These are phyloP conservation scores for Hipposideros armiger DNA, from an alignment of 2,113 vertebrate species.

Conservation along the genomic window DNA sequence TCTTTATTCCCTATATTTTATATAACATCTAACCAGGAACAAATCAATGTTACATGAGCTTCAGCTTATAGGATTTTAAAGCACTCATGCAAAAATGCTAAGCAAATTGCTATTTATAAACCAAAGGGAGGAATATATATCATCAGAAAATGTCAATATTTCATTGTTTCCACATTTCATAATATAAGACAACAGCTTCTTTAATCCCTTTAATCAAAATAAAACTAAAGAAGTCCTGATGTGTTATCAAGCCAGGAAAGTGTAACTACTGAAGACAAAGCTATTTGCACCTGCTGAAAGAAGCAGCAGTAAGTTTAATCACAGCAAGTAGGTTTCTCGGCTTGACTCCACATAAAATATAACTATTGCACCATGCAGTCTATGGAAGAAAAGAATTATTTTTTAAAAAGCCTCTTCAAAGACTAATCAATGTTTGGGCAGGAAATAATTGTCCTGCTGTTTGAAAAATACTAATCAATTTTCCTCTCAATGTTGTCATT, in stretches of 20 bases:
- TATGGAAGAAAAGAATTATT: constrained; percentile 30
- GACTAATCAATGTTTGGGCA: constrained; percentile 59
- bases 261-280: constrained; percentile 50
- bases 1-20: constrained; percentile 11
- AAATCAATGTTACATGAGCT: constrained; percentile 45
- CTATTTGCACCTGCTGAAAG: constrained; percentile 60
- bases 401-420: constrained; percentile 59
- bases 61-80: constrained; percentile 59
- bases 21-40: constrained; percentile 19
- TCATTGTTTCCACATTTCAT: not conserved
- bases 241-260: constrained; percentile 21
- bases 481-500: constrained; percentile 43
- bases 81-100: not conserved
- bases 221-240: constrained; percentile 37
- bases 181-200: not conserved
- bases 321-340: constrained; percentile 37
- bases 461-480: constrained; percentile 73
- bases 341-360: constrained; percentile 58
- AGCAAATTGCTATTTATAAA: constrained; percentile 33
- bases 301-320: constrained; percentile 49
- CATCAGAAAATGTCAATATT: constrained; percentile 12
- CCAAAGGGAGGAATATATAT: not conserved
- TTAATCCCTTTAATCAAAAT: constrained; percentile 57
- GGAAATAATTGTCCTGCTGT: constrained; percentile 67
- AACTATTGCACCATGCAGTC: constrained; percentile 56